Evolutionary conservation across 2,797 vertebrate species (phyloP), one percentile per base, ranked within the genome.

Genomic region (Acanthornis magna): DNA sequence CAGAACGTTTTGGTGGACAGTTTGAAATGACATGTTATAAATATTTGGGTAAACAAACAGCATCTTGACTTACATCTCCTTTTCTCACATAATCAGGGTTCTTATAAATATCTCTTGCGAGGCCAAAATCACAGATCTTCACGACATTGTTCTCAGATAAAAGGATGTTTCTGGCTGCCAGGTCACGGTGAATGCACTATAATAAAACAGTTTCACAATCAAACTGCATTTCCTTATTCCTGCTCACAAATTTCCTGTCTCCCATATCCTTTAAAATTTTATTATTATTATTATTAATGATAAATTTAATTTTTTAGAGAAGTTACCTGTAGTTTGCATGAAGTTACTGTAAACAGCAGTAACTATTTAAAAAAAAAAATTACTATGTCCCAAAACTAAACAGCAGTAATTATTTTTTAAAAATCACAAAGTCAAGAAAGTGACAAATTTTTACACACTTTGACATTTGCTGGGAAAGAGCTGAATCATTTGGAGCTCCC

Each of bases 61-160:
- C 65, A 45, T 62, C 43, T 61, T 34, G 65, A 98, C 99, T 99
- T 97, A 99, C 99, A 68, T 99, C 99, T 96, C 99, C 99, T 97
- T 99, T 99, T 96, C 99, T 98, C 95, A 99, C 98, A 76, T 99
- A 99, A 97, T 99, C 98, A 4, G 98, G 99, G 97, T 99, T 98
- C 98, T 98, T 99, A 97, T 99, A 99, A 98, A 99, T 98, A 96
- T 99, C 99, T 96, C 99, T 98, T 92, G 99, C 99, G 4, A 99
- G 97, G 92, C 99, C 99, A 53, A 99, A 99, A 97, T 99, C 99
- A 90, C 99, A 99, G 96, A 99, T 99, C 98, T 99, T 99, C 93
- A 99, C 99, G 80, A 99, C 98, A 76, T 99, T 99, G 96, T 99
- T 99, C 95, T 99, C 98, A 53, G 99, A 99, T 93, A 99, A 98